Evolutionary conservation across 2,888 invertebrate genomes (phyloP), one percentile per base, ranked within the genome.

Genomic region (Azorinus chamasolen): DNA sequence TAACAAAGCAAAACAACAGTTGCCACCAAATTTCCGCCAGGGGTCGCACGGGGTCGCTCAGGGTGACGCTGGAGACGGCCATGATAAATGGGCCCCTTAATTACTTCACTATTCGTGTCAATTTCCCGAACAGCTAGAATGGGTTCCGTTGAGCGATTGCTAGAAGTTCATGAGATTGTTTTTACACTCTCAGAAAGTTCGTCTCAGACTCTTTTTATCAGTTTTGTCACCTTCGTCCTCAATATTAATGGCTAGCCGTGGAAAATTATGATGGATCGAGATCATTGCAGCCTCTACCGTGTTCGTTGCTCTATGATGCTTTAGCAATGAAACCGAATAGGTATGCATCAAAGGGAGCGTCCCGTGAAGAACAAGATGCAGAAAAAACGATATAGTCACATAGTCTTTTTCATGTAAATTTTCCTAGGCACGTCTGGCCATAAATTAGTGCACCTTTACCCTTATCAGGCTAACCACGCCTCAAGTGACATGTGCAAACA

Each of bases 81-180:
- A 69, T 81, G 81, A 81, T 81, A 78, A 81, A 81, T 81, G 81
- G 74, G 45, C 68, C 72, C 72, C 73, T 74, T 81, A 81, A 81
- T 81, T 81, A 81, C 61, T 64, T 75, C 79, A 68, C 65, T 66
- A 57, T 70, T 70, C 43, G 57, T 74, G 73, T 74, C 79, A 74
- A 66, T 69, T 64, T 68, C 68, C 68, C 68, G 57, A 65, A 72
- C 46, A 78, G 72, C 69, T 69, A 78, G 71, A 78, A 72, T 12
- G 64, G 51, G 64, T 64, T 63, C 55, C 43, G 43, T 53, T 66
- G 46, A 48, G 27, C 24, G 61, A 24, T 55, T 58, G 32, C 27
- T 24, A 53, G 51, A 62, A 46, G 50, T 58, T 53, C 65, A 54
- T 45, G 45, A n/a, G 45, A 45, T 32, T 32, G 32, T 45, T 45